Evolutionary conservation across 2,113 vertebrate genomes (phyloP), one percentile per base, ranked within the genome.

Genomic region (Clinocottus analis): DNA sequence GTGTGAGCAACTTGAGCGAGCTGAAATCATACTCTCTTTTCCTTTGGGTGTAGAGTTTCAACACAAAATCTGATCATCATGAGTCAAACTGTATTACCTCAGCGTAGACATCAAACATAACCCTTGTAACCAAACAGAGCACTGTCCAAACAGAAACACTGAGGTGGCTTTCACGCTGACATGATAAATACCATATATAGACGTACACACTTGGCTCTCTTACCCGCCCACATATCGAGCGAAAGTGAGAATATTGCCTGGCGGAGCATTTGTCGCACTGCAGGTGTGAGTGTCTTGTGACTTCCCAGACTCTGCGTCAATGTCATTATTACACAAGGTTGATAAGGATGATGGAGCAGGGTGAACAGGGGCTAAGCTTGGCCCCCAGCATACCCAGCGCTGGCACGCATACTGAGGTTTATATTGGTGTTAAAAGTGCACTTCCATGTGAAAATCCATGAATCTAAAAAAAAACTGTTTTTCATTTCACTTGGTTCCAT

Each of bases 221-320:
- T 16, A 10, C 8, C 68, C 0, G 1, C 58, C 23, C 37, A 59
- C 43, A 58, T 56, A 49, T 64, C 47, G 17, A 61, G 60, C 35
- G 59, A 61, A 59, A 71, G 60, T 75, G 73, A 85, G 37, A 77
- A 41, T 21, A 7, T 19, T 12, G 5, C 13, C 39, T 41, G 47
- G 10, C n/a, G 63, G 33, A 25, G 16, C 12, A 16, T 72, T 67
- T 47, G 13, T 59, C 25, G 21, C n/a, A 35, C 53, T 23, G 33
- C 25, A 79, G 78, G 77, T 68, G 62, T 74, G 76, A 81, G 53
- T 69, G 56, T 56, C 67, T 68, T 74, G 68, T 81, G 63, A 87
- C 65, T 72, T 87, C 72, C 58, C 64, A 72, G 75, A 77, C 63
- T 59, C 41, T 37, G 51, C 3, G 1, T 25, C 29, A 37, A 11